Percentiles rank a stretch among this genome's conserved stretches.
Conservation (phyloP, 92 coral and sea anemone species). For the Isaurus tuberculatus region DNA sequence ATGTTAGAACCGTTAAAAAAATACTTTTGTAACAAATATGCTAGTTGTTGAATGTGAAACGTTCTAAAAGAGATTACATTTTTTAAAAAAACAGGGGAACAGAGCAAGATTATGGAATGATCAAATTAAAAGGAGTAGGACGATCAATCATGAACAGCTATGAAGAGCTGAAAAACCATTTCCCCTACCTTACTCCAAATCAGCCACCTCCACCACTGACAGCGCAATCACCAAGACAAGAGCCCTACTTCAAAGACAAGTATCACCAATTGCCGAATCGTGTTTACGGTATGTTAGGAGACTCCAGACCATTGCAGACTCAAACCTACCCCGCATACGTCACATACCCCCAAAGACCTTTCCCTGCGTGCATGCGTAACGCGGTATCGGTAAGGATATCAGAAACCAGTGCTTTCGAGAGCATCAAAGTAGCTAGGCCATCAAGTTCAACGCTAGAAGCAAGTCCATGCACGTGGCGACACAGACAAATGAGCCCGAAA, state of each 20-base stretch:
- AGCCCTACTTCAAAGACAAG: slow-evolving; percentile 69
- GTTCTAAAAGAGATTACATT: neutral
- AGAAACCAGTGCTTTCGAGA: slow-evolving; percentile 85
- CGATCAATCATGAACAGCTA: slow-evolving; percentile 86
- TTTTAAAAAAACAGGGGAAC: slow-evolving; percentile 59
- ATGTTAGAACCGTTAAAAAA: no score
- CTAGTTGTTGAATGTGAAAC: neutral
- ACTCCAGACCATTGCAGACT: slow-evolving; percentile 48
- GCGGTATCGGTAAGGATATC: slow-evolving; percentile 66
- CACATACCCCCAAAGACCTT: slow-evolving; percentile 59
- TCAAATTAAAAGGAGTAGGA: slow-evolving; percentile 81
- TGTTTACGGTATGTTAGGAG: slow-evolving; percentile 42
- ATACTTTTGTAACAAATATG: neutral
- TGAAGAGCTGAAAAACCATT: slow-evolving; percentile 83
- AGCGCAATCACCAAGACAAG: slow-evolving; percentile 64
- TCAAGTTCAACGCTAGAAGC: neutral
- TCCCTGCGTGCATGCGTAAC: slow-evolving; percentile 41
- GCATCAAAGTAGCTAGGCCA: slow-evolving; percentile 46
- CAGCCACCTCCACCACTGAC: slow-evolving; percentile 71
- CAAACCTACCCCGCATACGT: slow-evolving; percentile 88
- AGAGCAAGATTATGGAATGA: slow-evolving; percentile 85
- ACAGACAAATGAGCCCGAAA: slow-evolving; percentile 22
- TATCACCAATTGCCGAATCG: slow-evolving; percentile 64
- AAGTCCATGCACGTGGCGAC: neutral
- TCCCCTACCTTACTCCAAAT: slow-evolving; percentile 82